phyloP scores from a whole-genome alignment of 2,797 vertebrate genomes.

The Chiroxiphia lanceolata region DNA sequence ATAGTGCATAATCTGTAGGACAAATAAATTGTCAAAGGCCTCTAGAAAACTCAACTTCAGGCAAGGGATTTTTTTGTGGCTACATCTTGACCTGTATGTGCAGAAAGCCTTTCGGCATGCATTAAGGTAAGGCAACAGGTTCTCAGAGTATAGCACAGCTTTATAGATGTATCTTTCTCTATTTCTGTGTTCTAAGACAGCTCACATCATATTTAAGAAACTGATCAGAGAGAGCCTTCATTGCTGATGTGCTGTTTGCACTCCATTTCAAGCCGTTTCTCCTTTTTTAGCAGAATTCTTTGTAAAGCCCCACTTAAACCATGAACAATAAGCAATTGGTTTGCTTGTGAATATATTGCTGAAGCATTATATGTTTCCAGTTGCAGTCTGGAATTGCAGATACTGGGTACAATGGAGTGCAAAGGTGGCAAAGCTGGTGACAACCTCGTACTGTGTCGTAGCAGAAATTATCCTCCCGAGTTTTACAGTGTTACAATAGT shows the following conservation, averaged over 20 bases:
- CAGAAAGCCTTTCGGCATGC: neutral
- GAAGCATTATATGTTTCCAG: neutral
- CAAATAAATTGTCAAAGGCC: neutral
- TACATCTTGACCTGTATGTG: neutral
- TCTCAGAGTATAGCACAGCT: neutral
- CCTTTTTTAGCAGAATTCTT: neutral
- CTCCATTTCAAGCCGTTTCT: neutral
- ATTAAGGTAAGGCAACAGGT: neutral
- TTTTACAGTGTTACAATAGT: neutral
- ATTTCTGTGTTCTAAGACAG: neutral
- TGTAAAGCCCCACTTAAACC: neutral
- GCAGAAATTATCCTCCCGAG: neutral
- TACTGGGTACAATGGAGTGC: neutral
- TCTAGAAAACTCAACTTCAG: neutral
- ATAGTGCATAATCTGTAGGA: fast-evolving
- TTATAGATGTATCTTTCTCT: neutral
- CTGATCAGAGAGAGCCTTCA: neutral
- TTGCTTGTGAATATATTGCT: neutral
- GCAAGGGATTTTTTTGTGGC: neutral
- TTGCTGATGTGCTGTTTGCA: neutral
- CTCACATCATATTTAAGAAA: neutral
- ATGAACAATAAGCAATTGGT: neutral
- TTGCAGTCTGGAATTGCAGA: neutral
- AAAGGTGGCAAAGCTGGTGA: neutral
- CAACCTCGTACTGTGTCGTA: neutral